Percentiles rank a stretch among this genome's conserved stretches.
Conservation (phyloP, 2,113 vertebrate genomes). For the Trogon surrucura region DNA sequence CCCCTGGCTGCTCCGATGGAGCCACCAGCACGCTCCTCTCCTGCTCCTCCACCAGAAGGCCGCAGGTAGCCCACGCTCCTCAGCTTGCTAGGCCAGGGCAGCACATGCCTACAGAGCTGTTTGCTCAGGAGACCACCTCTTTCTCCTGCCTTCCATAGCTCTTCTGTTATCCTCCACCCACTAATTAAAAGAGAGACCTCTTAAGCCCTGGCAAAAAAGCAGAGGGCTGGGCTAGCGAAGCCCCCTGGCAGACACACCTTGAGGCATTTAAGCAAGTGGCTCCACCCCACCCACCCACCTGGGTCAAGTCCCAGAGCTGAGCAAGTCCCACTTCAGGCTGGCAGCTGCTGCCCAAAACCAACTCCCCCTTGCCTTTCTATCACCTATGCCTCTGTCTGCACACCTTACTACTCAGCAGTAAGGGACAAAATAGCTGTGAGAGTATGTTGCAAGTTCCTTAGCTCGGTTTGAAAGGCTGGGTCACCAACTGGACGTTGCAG, state of each 20-base stretch:
- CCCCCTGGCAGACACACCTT: neutral
- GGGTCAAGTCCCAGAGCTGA: neutral
- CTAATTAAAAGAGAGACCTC: neutral
- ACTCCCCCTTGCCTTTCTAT: neutral
- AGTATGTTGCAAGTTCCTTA: neutral
- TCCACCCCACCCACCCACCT: neutral
- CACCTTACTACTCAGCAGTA: too few species aligned
- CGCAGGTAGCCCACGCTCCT: neutral
- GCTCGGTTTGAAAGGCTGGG: neutral
- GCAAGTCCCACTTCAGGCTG: neutral
- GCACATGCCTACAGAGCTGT: neutral
- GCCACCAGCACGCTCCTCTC: neutral
- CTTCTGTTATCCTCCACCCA: neutral
- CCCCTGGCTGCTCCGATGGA: neutral
- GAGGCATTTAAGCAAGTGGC: neutral
- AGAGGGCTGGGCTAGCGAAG: neutral
- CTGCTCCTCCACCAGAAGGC: neutral
- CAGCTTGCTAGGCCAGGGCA: neutral
- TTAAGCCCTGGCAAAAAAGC: neutral
- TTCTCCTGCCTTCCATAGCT: neutral
- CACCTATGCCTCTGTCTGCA: neutral
- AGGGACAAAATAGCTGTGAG: neutral
- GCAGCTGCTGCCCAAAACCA: neutral
- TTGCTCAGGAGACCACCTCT: neutral
- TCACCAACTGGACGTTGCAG: neutral